Evolutionary conservation across 2,113 vertebrate genomes (phyloP).

Genomic region (Grammomys dolichurus): DNA sequence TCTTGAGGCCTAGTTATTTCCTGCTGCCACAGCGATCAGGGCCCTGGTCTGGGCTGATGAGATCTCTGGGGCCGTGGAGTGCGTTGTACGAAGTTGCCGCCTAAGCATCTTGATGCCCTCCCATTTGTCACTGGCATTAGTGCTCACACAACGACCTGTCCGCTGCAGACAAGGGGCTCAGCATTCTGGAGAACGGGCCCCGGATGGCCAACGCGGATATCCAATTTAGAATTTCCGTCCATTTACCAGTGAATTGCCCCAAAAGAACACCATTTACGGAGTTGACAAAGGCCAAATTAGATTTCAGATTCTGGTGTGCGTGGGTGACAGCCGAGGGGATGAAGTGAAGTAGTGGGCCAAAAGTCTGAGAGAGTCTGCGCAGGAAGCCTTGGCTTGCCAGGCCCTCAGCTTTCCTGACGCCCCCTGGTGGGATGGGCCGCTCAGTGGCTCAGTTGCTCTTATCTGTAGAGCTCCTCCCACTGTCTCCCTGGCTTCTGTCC

Average conservation of each 20-base stretch:
- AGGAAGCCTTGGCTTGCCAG: accelerated
- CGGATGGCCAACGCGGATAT: slow-evolving; percentile 28
- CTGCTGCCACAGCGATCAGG: neutral
- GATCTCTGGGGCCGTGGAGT: neutral
- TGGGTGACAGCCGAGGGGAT: neutral
- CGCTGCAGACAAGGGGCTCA: neutral
- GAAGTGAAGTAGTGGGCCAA: neutral
- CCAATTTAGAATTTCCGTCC: slow-evolving; percentile 72
- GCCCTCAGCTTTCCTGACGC: neutral
- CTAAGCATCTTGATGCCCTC: slow-evolving; percentile 59
- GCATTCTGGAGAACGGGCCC: slow-evolving; percentile 62
- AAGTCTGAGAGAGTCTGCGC: accelerated
- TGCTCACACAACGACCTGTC: neutral
- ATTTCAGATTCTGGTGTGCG: slow-evolving; percentile 50
- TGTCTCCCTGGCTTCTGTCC: neutral
- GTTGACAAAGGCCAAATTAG: slow-evolving; percentile 78
- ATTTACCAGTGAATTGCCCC: slow-evolving; percentile 76
- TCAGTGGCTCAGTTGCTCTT: neutral
- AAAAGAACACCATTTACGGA: slow-evolving; percentile 72
- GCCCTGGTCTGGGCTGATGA: slow-evolving; percentile 53
- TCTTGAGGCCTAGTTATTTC: slow-evolving; percentile 58
- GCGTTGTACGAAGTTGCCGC: slow-evolving; percentile 51
- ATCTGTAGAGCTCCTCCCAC: neutral
- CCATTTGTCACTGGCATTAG: slow-evolving; percentile 69
- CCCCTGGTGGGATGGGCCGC: neutral